phyloP scores from a whole-genome alignment of 2,797 vertebrate genomes.

The Pelobates cultripes region DNA sequence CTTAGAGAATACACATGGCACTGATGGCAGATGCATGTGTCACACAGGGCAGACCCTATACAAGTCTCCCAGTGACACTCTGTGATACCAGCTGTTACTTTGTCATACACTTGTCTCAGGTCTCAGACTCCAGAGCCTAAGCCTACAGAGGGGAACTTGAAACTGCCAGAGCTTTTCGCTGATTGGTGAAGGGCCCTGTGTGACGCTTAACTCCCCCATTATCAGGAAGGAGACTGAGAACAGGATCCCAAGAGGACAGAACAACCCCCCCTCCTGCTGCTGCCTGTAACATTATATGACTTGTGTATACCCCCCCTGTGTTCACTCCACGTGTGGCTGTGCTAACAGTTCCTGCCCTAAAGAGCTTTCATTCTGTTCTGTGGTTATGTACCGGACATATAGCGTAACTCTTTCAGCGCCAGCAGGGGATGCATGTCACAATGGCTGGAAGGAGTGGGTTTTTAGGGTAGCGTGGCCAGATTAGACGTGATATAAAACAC shows the following conservation, averaged over 20 bases:
- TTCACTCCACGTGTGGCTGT: conserved; percentile 43
- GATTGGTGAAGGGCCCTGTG: conserved; percentile 28
- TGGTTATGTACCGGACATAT: neutral
- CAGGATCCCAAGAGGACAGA: conserved; percentile 50
- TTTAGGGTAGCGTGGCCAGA: too few species aligned
- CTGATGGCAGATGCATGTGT: neutral
- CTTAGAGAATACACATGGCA: neutral
- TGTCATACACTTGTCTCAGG: conserved; percentile 37
- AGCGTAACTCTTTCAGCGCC: neutral
- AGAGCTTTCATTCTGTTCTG: neutral
- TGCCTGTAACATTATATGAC: conserved; percentile 48
- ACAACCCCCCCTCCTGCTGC: conserved; percentile 23
- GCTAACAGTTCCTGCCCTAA: conserved; percentile 36
- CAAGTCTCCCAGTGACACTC: conserved; percentile 5
- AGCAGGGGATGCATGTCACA: neutral
- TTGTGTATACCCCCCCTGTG: conserved; percentile 32
- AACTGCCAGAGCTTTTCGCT: conserved; percentile 13
- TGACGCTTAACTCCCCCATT: conserved; percentile 49
- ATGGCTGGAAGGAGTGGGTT: too few species aligned
- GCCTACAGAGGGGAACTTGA: conserved; percentile 38
- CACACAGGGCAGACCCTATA: neutral
- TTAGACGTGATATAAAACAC: too few species aligned
- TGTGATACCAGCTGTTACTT: conserved; percentile 51
- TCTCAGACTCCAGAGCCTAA: conserved; percentile 25
- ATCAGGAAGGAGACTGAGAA: conserved; percentile 50